Evolutionary conservation across 2,797 vertebrate genomes (phyloP).

Genomic region (Heliangelus exortis): DNA sequence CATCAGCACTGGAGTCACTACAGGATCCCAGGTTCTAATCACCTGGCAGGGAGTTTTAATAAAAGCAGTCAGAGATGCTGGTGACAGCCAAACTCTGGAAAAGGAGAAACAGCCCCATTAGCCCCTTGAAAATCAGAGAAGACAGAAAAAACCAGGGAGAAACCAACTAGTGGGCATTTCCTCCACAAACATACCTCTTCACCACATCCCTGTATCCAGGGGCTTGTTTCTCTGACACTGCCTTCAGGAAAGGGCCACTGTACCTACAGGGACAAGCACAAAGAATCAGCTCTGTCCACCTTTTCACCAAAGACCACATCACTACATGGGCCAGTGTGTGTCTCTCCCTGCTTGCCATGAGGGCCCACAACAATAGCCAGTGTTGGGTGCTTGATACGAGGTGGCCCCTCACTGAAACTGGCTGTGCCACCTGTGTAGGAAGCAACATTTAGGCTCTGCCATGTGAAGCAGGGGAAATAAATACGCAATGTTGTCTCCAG

Average conservation of each 20-base stretch:
- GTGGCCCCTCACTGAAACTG: background rate
- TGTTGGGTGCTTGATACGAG: background rate
- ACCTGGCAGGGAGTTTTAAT: background rate
- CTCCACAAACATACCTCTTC: constrained; percentile 85
- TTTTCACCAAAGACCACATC: background rate
- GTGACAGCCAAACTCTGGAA: background rate
- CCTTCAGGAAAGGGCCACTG: constrained; percentile 87
- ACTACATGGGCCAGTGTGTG: background rate
- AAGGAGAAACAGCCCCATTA: background rate
- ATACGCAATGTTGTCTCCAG: background rate
- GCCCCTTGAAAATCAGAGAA: background rate
- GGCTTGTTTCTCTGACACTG: constrained; percentile 93
- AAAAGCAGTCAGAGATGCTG: constrained; percentile 1
- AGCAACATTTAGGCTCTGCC: constrained; percentile 19
- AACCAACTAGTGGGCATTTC: background rate
- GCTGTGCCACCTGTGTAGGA: constrained; percentile 50
- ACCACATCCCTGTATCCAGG: constrained; percentile 95
- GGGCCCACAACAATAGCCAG: background rate
- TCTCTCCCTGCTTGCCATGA: background rate
- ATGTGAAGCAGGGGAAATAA: constrained; percentile 2
- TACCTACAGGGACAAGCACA: constrained; percentile 71
- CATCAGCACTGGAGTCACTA: background rate
- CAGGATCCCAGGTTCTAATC: background rate
- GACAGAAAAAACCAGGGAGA: background rate
- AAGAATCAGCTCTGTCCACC: background rate